Evolutionary conservation across 2,888 invertebrate species (phyloP).

Genomic region (Ephialtes manifestator): DNA sequence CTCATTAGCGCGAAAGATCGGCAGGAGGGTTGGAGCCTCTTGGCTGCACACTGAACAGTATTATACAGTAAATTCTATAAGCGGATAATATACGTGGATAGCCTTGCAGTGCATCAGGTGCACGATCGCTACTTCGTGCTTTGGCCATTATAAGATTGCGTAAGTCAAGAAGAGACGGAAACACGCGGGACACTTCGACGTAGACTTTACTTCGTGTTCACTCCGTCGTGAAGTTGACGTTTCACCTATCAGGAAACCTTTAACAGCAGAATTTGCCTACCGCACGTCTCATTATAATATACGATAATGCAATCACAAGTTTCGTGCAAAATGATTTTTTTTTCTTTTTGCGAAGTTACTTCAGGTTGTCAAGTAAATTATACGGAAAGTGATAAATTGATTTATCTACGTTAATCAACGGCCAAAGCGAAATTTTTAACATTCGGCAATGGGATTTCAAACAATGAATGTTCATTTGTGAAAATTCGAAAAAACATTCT

Average conservation of each 20-base stretch:
- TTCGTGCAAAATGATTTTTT: neutral
- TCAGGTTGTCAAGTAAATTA: neutral
- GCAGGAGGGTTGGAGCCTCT: constrained; percentile 7
- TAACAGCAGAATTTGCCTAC: neutral
- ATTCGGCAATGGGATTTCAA: no score
- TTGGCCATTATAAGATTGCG: constrained; percentile 52
- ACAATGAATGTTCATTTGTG: no score
- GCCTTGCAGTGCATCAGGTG: constrained; percentile 46
- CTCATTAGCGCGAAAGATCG: constrained; percentile 78
- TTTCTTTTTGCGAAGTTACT: neutral
- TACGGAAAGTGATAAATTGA: neutral
- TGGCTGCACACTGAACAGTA: constrained; percentile 14
- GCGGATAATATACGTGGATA: constrained; percentile 54
- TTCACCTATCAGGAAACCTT: constrained; percentile 37
- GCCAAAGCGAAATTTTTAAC: no score
- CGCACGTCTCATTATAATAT: constrained; percentile 19
- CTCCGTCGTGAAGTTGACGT: constrained; percentile 39
- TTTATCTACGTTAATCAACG: no score
- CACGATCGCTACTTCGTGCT: constrained; percentile 41
- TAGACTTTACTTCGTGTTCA: constrained; percentile 33
- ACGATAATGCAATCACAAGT: neutral
- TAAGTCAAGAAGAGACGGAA: constrained; percentile 40
- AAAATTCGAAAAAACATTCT: no score
- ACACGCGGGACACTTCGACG: constrained; percentile 26
- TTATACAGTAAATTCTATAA: constrained; percentile 52